Percentiles rank a stretch among this genome's conserved stretches.
Conservation (phyloP, 2,888 invertebrate species). For the Silvanus unidentatus region DNA sequence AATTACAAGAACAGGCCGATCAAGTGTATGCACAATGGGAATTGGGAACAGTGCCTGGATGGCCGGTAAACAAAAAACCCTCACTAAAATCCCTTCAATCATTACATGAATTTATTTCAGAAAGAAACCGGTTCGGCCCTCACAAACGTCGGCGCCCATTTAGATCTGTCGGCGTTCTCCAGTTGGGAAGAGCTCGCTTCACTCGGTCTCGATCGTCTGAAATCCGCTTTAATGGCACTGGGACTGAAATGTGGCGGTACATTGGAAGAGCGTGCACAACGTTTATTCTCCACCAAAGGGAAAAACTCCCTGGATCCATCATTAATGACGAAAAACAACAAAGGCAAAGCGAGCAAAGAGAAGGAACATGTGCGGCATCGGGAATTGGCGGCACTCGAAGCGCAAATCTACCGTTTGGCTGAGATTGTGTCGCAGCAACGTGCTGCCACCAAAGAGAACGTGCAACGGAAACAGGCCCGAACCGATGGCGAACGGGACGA, state of each 20-base stretch:
- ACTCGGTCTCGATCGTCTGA: constrained; percentile 91
- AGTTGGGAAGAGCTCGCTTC: constrained; percentile 97
- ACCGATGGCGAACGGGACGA: constrained; percentile 90
- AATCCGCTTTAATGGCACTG: constrained; percentile 93
- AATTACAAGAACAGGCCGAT: constrained; percentile 69
- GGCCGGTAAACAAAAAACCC: constrained; percentile 82
- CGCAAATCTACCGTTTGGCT: constrained; percentile 83
- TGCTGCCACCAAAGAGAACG: constrained; percentile 92
- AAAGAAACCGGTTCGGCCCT: constrained; percentile 92
- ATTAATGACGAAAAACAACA: constrained; percentile 84
- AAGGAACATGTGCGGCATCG: constrained; percentile 67
- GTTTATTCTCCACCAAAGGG: constrained; percentile 94
- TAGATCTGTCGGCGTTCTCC: constrained; percentile 97
- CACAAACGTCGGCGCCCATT: constrained; percentile 90
- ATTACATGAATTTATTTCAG: constrained; percentile 39
- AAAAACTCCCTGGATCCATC: constrained; percentile 87
- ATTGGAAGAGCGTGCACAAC: constrained; percentile 92
- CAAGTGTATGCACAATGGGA: constrained; percentile 87
- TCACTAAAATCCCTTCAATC: neutral
- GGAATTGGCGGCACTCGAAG: constrained; percentile 83
- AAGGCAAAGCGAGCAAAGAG: constrained; percentile 59
- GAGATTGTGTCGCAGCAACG: constrained; percentile 81
- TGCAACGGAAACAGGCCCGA: constrained; percentile 94
- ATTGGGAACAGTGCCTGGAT: constrained; percentile 85
- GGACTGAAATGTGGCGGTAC: constrained; percentile 97